Conservation (phyloP, 2,797 vertebrate species). For the Carapus acus region DNA sequence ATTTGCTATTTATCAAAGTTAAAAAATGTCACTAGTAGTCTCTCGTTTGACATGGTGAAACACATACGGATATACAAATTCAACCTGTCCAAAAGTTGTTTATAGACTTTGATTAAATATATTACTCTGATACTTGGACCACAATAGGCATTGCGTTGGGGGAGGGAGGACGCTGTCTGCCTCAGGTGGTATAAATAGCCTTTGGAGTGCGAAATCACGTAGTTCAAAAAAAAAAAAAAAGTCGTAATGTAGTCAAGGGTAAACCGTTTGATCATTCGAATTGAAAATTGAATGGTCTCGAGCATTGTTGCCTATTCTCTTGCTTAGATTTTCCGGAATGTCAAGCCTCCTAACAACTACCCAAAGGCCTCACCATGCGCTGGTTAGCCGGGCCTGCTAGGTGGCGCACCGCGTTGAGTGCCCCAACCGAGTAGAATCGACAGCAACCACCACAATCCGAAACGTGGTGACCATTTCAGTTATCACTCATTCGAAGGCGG, state of each 20-base stretch:
- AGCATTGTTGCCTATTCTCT: too few species aligned
- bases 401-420: neutral
- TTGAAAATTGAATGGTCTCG: slow-evolving; percentile 17
- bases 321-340: too few species aligned
- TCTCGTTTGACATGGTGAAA: too few species aligned
- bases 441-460: neutral
- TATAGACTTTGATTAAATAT: too few species aligned
- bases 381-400: slow-evolving; percentile 43
- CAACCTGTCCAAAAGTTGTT: too few species aligned
- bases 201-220: neutral
- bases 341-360: slow-evolving; percentile 44
- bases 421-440: neutral
- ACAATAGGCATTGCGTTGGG: slow-evolving; percentile 28
- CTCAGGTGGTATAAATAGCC: neutral
- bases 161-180: slow-evolving; percentile 1
- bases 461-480: fast-evolving
- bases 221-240: too few species aligned
- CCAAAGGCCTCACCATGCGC: slow-evolving; percentile 60
- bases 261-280: too few species aligned
- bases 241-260: too few species aligned
- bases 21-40: too few species aligned
- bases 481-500: too few species aligned
- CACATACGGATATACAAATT: too few species aligned
- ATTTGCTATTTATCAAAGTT: too few species aligned
- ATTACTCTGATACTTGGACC: neutral